These are phyloP conservation scores for Heliconius hermathena DNA, from an alignment of 1,140 invertebrate genomes.

Conservation along the genomic window DNA sequence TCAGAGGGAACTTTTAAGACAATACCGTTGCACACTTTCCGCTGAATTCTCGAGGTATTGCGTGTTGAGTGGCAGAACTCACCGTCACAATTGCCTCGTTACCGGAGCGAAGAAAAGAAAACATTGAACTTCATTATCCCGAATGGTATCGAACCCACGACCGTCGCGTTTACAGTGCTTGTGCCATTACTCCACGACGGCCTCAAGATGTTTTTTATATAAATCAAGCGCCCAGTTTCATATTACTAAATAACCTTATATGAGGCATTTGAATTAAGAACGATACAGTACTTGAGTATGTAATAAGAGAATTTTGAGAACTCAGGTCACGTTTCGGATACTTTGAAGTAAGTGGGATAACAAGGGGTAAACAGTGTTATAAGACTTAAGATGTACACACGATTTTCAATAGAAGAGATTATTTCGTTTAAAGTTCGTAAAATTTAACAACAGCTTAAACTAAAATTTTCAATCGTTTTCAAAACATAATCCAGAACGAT, in stretches of 20 bases:
- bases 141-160: background rate
- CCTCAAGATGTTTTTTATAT: background rate
- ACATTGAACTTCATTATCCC: no score
- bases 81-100: no score
- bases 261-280: constrained; percentile 30
- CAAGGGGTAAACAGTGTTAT: constrained; percentile 40
- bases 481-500: no score
- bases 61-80: no score
- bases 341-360: constrained; percentile 50
- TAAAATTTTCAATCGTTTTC: no score
- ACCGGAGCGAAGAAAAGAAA: no score
- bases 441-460: background rate
- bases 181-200: no score
- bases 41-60: no score
- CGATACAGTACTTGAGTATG: constrained; percentile 23
- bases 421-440: background rate
- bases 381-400: constrained; percentile 17
- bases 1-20: no score
- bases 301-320: constrained; percentile 41
- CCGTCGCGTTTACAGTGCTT: no score
- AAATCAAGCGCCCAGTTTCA: background rate
- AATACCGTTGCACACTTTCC: no score
- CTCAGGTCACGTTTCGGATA: constrained; percentile 49
- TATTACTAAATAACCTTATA: background rate
- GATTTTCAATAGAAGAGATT: constrained; percentile 8